Base-by-base conservation (phyloP, 2,113 vertebrate genomes). In the Triplophysa dalaica region DNA sequence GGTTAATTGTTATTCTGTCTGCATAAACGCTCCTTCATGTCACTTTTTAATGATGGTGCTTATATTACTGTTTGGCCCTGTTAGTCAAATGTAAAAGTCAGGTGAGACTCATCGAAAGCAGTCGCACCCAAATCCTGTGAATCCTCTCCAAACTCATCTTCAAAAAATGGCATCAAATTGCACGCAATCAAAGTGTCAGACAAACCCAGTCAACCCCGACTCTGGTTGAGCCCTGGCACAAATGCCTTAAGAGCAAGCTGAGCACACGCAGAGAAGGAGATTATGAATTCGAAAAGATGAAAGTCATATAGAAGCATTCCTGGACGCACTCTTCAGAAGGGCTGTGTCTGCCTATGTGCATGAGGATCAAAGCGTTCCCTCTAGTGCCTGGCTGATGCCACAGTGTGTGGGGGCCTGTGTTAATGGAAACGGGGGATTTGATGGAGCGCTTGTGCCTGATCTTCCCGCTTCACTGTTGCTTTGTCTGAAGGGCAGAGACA, bases 251-350 rank as follows among this genome's bases (percentile, higher is more conserved):
- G 77, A 77, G 58, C 61, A 62, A 26, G 73, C 29, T n/a, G 61
- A 79, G 29, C 64, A 65, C 63, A 65, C 16, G 54, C 73, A 61
- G 56, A 66, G 26, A 81, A 67, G 19, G n/a, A 77, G 80, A 82
- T 62, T 43, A 19, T 62, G 74, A 67, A 75, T 74, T 52, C 16
- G n/a, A 43, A 10, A 54, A 76, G 72, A 80, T 80, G 77, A 80
- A 82, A 82, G 84, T 66, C 26, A 70, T 77, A 69, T 74, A 84
- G 67, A 86, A 77, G 77, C 63, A 80, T 82, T 78, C 72, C 69
- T 64, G 52, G 62, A 72, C 22, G 22, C 79, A 38, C 79, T 38
- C 64, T 70, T 80, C 62, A 43, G 65, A 58, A 81, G 54, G 79
- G 69, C 65, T 1, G 45, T 84, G 82, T 78, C 74, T 67, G 68